Conservation (phyloP, 2,797 vertebrate species). For the Alca torda region DNA sequence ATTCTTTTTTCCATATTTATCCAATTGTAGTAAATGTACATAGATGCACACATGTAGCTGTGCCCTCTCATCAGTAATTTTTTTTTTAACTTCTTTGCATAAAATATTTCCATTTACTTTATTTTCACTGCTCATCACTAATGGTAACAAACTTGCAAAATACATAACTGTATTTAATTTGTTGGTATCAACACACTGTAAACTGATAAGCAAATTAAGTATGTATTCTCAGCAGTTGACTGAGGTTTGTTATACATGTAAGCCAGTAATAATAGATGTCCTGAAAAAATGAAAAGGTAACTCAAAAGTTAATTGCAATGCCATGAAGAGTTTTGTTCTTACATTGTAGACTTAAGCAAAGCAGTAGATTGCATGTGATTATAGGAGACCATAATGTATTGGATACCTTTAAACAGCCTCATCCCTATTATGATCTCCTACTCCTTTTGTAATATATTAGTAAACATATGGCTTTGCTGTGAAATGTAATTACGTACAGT, state of each 20-base stretch:
- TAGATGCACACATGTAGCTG: neutral
- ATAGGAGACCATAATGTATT: neutral
- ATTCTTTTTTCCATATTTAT: neutral
- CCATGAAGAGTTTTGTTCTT: neutral
- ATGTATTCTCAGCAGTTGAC: neutral
- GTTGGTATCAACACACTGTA: neutral
- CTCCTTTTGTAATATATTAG: neutral
- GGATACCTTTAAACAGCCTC: neutral
- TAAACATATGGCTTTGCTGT: neutral
- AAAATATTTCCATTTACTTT: constrained; percentile 4
- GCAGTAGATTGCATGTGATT: neutral
- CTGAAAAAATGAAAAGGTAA: neutral
- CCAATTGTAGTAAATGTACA: neutral
- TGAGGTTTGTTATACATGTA: neutral
- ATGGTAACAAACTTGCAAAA: neutral
- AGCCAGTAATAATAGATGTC: neutral
- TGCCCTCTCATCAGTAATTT: neutral
- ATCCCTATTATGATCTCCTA: neutral
- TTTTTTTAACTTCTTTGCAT: neutral
- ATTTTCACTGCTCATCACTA: neutral
- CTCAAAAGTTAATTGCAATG: neutral
- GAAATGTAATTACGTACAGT: neutral
- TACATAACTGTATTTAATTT: neutral
- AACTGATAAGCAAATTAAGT: neutral
- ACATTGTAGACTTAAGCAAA: neutral